Evolutionary conservation across 2,113 vertebrate species (phyloP), one percentile per base, ranked within the genome.

Genomic region (Hydrochoerus hydrochaeris): DNA sequence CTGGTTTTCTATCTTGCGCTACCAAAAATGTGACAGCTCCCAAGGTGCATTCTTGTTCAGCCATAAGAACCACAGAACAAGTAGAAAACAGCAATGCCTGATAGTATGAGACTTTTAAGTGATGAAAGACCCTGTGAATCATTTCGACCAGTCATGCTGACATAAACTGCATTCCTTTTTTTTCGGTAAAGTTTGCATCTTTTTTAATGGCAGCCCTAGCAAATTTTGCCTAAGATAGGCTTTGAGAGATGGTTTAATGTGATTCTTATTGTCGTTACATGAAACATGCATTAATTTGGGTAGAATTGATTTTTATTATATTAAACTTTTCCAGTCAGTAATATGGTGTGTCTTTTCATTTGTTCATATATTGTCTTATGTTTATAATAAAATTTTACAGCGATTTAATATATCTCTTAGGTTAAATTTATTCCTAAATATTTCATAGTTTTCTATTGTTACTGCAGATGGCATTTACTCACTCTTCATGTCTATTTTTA

Each of bases 291-390:
- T 92, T 94, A 63, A 82, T 77, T 94, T 92, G n/a, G 22, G 38
- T 10, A 58, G 7, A 78, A 94, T 24, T 95, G 49, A 95, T 85
- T 92, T 96, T 95, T 65, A 57, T 78, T 19, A 90, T 69, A 85
- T 20, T 67, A 88, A 78, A 49, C 1, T 82, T 87, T 90, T 46
- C 57, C 5, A 78, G 13, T 38, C 30, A 67, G 84, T 67, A 85
- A 58, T 77, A 88, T n/a, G 10, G 7, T n/a, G 62, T 69, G 7
- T 26, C 12, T 88, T 91, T 78, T 85, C 30, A 75, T 67, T 95
- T 94, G 85, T 65, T 88, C 67, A 75, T 44, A 89, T 88, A 88
- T 30, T 88, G 17, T 71, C 82, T 91, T 92, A 80, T 84, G 41
- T 81, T 69, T 13, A 54, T 82, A 80, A 78, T 81, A 94, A 28